Evolutionary conservation across 2,797 vertebrate genomes (phyloP), one percentile per base, ranked within the genome.

Genomic region (Pangasius krempfi): DNA sequence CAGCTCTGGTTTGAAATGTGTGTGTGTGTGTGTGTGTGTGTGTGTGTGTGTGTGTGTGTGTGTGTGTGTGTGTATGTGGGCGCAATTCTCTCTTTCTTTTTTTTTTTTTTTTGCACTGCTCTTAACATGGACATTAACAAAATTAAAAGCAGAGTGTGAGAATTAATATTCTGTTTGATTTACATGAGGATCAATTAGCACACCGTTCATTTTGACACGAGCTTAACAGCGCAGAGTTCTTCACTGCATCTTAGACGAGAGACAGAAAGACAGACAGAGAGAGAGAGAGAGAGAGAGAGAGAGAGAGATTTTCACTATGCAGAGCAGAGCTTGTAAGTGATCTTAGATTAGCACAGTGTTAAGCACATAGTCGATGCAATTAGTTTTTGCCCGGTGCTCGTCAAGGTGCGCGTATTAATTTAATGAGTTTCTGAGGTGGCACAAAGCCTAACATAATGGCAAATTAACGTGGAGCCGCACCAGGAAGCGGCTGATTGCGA

Each of bases 351-450:
- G 92, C 91, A 89, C 89, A 80, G 91, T 87, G 66, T 90, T 91
- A 89, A 88, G 86, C 92, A 93, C 92, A 91, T 87, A 70, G 83
- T 91, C 90, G 86, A 92, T 88, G 94, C 93, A 93, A 94, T 95
- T 94, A 92, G 90, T 94, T 94, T 93, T 92, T 89, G 90, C 91
- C 91, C 92, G 40, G 93, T 73, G 88, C 93, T 94, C 92, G 92
- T 92, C 92, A 92, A 93, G 91, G 89, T 92, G 92, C 86, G 89
- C 87, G 89, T 90, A 90, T 89, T 8, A 86, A 92, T 87, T 91
- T 92, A 91, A 91, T 88, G 88, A 85, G 84, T 90, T 84, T 30
- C 84, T 89, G 88, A 80, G 79, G 73, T 90, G 89, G 82, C 92
- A 93, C 91, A 85, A 89, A 90, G 90, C 90, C 86, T 84, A 86